Conservation (phyloP, 1,140 invertebrate species). For the Bombus superbus region DNA sequence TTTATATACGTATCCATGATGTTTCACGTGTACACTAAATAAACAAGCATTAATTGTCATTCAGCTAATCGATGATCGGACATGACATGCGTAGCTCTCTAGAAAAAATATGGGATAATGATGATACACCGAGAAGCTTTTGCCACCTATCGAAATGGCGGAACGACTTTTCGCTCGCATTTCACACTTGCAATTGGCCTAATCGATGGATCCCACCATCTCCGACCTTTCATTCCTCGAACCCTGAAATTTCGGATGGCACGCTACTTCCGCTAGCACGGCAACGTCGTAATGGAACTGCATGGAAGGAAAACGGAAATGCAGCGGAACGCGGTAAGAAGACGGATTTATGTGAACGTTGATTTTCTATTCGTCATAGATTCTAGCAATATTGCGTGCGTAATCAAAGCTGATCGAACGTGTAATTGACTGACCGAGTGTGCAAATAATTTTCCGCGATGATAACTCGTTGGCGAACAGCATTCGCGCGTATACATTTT, state of each 20-base stretch:
- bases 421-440: neutral
- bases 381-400: neutral
- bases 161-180: constrained; percentile 8
- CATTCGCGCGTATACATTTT: neutral
- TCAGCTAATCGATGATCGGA: constrained; percentile 19
- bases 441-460: neutral
- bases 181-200: constrained; percentile 23
- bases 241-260: neutral
- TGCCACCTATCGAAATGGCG: neutral
- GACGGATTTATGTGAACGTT: neutral
- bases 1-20: constrained; percentile 60
- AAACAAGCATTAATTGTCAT: constrained; percentile 20
- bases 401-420: neutral
- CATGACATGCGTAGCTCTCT: constrained; percentile 25
- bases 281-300: constrained; percentile 23
- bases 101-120: neutral
- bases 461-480: neutral
- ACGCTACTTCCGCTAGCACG: neutral
- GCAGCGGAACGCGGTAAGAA: no score
- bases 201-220: constrained; percentile 6
- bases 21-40: constrained; percentile 49
- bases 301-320: neutral
- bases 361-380: neutral
- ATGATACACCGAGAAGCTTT: constrained; percentile 11
- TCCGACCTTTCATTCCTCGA: neutral